phyloP scores from a whole-genome alignment of 2,113 vertebrate genomes.

The Trogon melanurus region DNA sequence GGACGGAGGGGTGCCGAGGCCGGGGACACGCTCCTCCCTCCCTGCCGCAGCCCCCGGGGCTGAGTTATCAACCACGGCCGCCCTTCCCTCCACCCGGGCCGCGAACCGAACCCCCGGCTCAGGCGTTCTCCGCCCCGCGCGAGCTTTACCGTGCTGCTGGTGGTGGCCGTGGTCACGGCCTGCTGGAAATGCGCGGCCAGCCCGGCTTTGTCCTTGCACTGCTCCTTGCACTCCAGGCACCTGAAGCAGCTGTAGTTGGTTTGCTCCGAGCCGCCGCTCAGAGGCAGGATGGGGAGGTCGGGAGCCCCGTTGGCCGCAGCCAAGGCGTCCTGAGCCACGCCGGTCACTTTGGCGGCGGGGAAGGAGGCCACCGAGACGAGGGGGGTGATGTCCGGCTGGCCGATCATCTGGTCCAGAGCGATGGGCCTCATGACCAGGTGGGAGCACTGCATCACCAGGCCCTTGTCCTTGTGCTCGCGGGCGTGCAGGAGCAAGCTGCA shows the following conservation, averaged over 20 bases:
- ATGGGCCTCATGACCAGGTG: constrained; percentile 95
- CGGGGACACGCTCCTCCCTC: too few species aligned
- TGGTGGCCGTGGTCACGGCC: background rate
- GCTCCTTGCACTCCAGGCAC: constrained; percentile 90
- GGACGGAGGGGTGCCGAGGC: background rate
- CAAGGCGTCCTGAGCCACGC: constrained; percentile 63
- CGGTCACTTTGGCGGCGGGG: constrained; percentile 24
- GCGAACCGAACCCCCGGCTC: accelerated
- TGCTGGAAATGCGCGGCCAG: constrained; percentile 91
- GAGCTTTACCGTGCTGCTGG: constrained; percentile 58
- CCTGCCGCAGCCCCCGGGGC: too few species aligned
- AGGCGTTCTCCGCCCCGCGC: accelerated
- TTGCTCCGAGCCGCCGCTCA: constrained; percentile 73
- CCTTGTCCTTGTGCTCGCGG: constrained; percentile 95
- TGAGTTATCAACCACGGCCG: too few species aligned
- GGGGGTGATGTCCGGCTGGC: constrained; percentile 85
- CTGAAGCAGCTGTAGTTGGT: constrained; percentile 79
- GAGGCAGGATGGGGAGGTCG: constrained; percentile 79
- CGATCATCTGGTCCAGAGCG: constrained; percentile 93
- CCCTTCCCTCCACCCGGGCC: background rate
- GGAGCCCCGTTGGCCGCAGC: background rate
- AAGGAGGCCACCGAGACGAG: constrained; percentile 69
- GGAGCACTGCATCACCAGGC: constrained; percentile 97
- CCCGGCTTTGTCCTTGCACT: constrained; percentile 86
- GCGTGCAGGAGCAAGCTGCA: constrained; percentile 95